Evolutionary conservation across 1,140 invertebrate genomes (phyloP).

Genomic region (Mesaphorura yosii): DNA sequence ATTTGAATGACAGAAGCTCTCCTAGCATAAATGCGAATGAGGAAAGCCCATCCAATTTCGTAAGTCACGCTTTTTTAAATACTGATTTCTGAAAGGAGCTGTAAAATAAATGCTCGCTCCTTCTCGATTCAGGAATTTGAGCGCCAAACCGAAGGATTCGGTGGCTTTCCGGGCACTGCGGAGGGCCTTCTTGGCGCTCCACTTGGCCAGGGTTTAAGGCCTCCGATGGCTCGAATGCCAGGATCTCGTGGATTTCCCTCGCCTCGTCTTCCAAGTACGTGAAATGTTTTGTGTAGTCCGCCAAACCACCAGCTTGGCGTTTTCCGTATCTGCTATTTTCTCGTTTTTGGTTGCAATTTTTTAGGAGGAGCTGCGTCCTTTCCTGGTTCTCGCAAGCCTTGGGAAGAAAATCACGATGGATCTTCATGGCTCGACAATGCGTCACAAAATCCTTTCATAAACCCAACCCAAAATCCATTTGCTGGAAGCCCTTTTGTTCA

Average conservation of each 20-base stretch:
- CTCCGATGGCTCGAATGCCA: constrained; percentile 7
- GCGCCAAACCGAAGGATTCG: constrained; percentile 19
- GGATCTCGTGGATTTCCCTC: constrained; percentile 11
- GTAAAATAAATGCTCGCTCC: too few species aligned
- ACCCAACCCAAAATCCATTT: constrained; percentile 27
- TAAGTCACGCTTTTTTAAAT: not conserved
- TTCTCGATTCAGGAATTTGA: too few species aligned
- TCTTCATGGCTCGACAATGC: constrained; percentile 24
- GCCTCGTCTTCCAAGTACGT: constrained; percentile 13
- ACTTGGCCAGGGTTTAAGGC: constrained; percentile 2
- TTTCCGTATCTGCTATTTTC: not conserved
- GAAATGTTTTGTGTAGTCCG: too few species aligned
- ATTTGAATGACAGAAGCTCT: constrained; percentile 19
- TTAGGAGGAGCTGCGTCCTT: not conserved
- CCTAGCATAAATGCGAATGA: constrained; percentile 7
- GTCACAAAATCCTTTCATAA: constrained; percentile 25
- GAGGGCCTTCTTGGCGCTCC: constrained; percentile 16
- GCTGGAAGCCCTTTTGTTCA: constrained; percentile 25
- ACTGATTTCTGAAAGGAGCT: not conserved
- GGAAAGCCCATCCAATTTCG: constrained; percentile 1
- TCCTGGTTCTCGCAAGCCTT: too few species aligned
- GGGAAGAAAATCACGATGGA: too few species aligned
- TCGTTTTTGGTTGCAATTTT: not conserved
- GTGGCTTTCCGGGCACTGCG: too few species aligned
- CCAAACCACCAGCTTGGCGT: not conserved